Base-by-base conservation (phyloP, 2,113 vertebrate genomes). In the Zosterops borbonicus region DNA sequence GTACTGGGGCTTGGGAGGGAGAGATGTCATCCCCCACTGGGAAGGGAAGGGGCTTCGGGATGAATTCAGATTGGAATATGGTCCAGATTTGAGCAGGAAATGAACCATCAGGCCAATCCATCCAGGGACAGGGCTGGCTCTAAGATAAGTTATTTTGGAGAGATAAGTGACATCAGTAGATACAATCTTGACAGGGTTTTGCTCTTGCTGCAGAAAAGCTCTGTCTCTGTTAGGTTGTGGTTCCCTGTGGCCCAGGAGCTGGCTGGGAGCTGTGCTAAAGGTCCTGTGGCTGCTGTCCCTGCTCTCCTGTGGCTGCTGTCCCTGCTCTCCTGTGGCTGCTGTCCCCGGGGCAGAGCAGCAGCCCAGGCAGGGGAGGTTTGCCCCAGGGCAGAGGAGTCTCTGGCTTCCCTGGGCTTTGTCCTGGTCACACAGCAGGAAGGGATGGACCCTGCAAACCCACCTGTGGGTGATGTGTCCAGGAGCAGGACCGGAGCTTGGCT, bases 101-200 rank as follows among this genome's bases (percentile, higher is more conserved):
- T 9, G 80, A 56, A 1, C 47, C 46, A 2, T 0, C n/a, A 11
- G 46, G 29, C 24, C 58, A 31, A 0, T 9, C 56, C 22, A 0
- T 9, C 9, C 19, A 2, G n/a, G 41, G 53, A 21, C 18, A 19
- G 44, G 23, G 59, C 8, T 70, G 50, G 21, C 21, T 76, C 75
- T 5, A 1, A n/a, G 52, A 1, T 1, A 19, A 42, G 22, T 20
- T 3, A 12, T 50, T 9, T 25, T n/a, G 11, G 22, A 47, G 39
- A 41, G 50, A 9, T 9, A 0, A 0, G 29, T 1, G 41, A 37
- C 14, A 19, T 7, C 14, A 12, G 68, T 37, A 62, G 52, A 14
- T 2, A 1, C 6, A 12, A 0, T 15, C 78, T 9, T 5, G 29
- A 3, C 8, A 29, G 0, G 50, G 0, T 11, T 50, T 21, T 28